Evolutionary conservation across 2,888 invertebrate genomes (phyloP).

Genomic region (Lymantria dispar): DNA sequence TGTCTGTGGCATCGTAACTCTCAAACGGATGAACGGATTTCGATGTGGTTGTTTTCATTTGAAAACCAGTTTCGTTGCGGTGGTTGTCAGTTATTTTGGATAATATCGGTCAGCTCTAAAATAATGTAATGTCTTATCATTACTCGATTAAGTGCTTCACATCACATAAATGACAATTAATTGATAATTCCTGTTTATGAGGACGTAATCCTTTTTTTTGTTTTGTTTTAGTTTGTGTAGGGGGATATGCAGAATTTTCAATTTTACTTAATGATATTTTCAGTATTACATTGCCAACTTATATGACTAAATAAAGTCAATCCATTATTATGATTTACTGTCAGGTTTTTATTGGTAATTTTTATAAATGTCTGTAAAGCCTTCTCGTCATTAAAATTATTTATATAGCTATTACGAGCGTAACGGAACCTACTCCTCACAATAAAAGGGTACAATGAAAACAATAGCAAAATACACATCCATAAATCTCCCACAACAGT

Average conservation of each 20-base stretch:
- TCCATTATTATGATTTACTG: not conserved
- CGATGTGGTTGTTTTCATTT: too few species aligned
- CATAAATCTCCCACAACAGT: constrained; percentile 31
- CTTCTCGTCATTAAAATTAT: constrained; percentile 20
- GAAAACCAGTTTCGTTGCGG: too few species aligned
- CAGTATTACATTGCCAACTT: not conserved
- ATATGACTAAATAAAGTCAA: too few species aligned
- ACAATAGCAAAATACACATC: constrained; percentile 17
- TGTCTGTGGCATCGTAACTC: too few species aligned
- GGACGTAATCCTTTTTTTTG: not conserved
- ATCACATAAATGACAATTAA: not conserved
- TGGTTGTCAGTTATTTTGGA: too few species aligned
- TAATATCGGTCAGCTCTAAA: too few species aligned
- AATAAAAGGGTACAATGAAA: constrained; percentile 26
- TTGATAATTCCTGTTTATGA: not conserved
- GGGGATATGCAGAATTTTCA: not conserved
- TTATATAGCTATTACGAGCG: constrained; percentile 28
- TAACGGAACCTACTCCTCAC: constrained; percentile 12
- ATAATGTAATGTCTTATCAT: not conserved
- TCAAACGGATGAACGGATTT: too few species aligned
- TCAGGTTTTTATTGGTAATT: constrained; percentile 4
- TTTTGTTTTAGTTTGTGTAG: not conserved
- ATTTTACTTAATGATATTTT: not conserved
- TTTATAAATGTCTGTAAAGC: constrained; percentile 12
- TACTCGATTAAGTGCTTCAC: too few species aligned